Evolutionary conservation across 2,888 invertebrate species (phyloP), one percentile per base, ranked within the genome.

Genomic region (Prenolepis imparis): DNA sequence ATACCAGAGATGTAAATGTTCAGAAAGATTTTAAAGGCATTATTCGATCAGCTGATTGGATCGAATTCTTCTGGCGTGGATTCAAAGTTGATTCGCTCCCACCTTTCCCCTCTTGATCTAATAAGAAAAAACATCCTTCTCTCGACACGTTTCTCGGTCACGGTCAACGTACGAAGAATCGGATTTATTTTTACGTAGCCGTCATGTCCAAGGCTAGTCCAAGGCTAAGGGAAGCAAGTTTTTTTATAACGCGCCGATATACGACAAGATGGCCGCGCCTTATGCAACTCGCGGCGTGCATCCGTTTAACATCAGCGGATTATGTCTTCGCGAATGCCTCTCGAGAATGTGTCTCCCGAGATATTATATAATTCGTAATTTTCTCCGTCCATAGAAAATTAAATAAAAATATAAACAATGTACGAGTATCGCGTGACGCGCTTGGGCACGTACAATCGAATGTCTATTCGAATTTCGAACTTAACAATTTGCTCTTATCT

Each of bases 251-350:
- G 59, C 82, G 83, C 81, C 86, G 82, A 52, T 80, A 72, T 89
- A 89, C 86, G 84, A 93, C 93, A 94, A 94, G 90, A 94, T 94
- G 94, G 94, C 93, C 84, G 91, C 91, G 52, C 90, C 92, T 94
- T 94, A 94, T 92, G 94, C 94, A 94, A 94, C 86, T 83, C 61
- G 82, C 88, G 24, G 24, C 55, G 1, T 59, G n/a, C 18, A n/a
- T 21, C 9, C n/a, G 11, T 59, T 78, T 21, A 59, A 78, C 32
- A 21, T 28, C 18, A 5, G 15, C 18, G 36, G 12, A 24, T 64
- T 18, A 21, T 57, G 44, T 44, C 32, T 2, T 9, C n/a, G 11
- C 15, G 3, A 28, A 12, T 4, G 3, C 2, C 11, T 15, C 32
- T 39, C 15, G 39, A 55, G 12, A 12, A 12, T 28, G 21, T 11